Evolutionary conservation across 2,113 vertebrate genomes (phyloP).

Genomic region (Odocoileus virginianus): DNA sequence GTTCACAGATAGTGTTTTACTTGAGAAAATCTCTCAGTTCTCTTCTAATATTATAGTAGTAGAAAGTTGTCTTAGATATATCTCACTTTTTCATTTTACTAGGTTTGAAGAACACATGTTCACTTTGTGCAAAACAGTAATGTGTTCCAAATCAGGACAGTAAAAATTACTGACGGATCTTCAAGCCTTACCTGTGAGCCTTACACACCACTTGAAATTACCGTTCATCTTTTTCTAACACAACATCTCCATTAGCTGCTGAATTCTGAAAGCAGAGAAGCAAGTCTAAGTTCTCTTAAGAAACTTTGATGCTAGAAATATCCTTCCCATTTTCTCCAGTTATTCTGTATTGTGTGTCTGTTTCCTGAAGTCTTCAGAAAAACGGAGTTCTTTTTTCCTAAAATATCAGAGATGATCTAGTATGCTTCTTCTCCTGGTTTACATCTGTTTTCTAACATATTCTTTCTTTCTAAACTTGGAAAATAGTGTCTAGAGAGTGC

Average conservation of each 20-base stretch:
- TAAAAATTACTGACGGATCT: not conserved
- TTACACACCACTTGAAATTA: not conserved
- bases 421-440: not conserved
- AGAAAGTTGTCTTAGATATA: not conserved
- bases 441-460: not conserved
- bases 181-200: accelerated
- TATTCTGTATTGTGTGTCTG: not conserved
- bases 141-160: not conserved
- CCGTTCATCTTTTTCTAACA: not conserved
- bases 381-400: not conserved
- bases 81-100: not conserved
- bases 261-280: not conserved
- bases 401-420: not conserved
- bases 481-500: not conserved
- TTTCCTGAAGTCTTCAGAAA: not conserved
- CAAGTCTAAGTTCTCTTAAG: not conserved
- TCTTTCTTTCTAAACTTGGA: not conserved
- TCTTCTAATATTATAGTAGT: not conserved
- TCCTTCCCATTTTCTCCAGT: not conserved
- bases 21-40: not conserved
- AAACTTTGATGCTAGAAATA: not conserved
- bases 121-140: not conserved
- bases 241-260: not conserved
- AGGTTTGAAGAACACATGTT: not conserved
- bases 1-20: not conserved